Evolutionary conservation across 2,888 invertebrate genomes (phyloP).

Genomic region (Chironomus riparius): DNA sequence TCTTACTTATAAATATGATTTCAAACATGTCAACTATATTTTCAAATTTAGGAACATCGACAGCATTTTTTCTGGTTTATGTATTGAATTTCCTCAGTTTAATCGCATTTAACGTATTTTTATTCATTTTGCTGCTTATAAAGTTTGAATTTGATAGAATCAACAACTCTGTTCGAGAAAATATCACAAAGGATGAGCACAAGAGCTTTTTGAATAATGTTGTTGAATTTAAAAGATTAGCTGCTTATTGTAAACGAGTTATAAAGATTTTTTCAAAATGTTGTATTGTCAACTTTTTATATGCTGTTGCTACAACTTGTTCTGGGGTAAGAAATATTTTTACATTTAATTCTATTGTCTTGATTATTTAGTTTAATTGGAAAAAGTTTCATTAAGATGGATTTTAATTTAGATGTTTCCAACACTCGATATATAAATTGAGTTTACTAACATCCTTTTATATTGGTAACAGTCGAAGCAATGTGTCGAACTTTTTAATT

Average conservation of each 20-base stretch:
- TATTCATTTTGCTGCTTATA: neutral
- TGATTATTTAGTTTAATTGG: too few relatives aligned
- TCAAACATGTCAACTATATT: too few relatives aligned
- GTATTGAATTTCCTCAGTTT: neutral
- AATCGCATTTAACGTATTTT: neutral
- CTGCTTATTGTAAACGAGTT: neutral
- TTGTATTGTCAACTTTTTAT: neutral
- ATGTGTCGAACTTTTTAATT: too few relatives aligned
- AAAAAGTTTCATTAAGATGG: too few relatives aligned
- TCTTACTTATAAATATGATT: neutral
- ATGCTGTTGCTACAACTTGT: neutral
- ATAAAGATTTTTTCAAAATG: neutral
- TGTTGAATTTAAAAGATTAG: neutral
- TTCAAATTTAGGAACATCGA: neutral
- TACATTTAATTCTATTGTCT: neutral
- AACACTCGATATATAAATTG: too few relatives aligned
- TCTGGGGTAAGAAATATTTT: neutral
- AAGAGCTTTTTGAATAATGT: neutral
- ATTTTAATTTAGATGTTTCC: too few relatives aligned
- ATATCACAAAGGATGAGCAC: neutral
- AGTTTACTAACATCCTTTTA: too few relatives aligned
- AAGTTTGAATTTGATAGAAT: neutral
- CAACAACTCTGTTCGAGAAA: neutral
- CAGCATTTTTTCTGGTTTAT: neutral
- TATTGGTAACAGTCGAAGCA: too few relatives aligned